phyloP scores from a whole-genome alignment of 2,797 vertebrate genomes.

The Spinibarbus caldwelli region DNA sequence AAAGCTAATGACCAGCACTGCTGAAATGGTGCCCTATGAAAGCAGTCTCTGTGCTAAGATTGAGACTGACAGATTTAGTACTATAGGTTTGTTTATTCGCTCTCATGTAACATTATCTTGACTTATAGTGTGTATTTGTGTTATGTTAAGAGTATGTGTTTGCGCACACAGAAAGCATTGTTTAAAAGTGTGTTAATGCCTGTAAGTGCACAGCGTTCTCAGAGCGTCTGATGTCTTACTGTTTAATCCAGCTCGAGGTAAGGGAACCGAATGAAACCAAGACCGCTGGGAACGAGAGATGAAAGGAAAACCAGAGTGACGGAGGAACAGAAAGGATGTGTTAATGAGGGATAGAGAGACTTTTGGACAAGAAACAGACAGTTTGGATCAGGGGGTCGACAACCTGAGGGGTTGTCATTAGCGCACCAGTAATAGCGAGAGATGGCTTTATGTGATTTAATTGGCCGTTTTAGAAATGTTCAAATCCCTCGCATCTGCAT shows the following conservation, averaged over 20 bases:
- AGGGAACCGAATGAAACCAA: conserved; percentile 23
- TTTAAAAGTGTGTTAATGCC: conserved; percentile 32
- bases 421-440: neutral
- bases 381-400: conserved; percentile 19
- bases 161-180: conserved; percentile 23
- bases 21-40: conserved; percentile 42
- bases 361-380: conserved; percentile 7
- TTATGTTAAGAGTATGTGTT: conserved; percentile 10
- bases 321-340: conserved; percentile 17
- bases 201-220: conserved; percentile 24
- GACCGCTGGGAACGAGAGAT: conserved; percentile 23
- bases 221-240: conserved; percentile 32
- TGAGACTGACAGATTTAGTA: conserved; percentile 6
- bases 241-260: conserved; percentile 33
- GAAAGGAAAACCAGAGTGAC: conserved; percentile 13
- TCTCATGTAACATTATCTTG: conserved; percentile 32
- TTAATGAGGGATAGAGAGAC: conserved; percentile 24
- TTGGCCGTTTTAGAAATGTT: neutral
- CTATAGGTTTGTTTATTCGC: neutral
- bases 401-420: conserved; percentile 24
- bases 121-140: conserved; percentile 18
- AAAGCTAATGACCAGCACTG: conserved; percentile 19
- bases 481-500: neutral
- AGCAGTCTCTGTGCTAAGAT: conserved; percentile 32
- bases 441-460: conserved; percentile 21